Evolutionary conservation across 2,113 vertebrate species (phyloP).

Genomic region (Passer domesticus): DNA sequence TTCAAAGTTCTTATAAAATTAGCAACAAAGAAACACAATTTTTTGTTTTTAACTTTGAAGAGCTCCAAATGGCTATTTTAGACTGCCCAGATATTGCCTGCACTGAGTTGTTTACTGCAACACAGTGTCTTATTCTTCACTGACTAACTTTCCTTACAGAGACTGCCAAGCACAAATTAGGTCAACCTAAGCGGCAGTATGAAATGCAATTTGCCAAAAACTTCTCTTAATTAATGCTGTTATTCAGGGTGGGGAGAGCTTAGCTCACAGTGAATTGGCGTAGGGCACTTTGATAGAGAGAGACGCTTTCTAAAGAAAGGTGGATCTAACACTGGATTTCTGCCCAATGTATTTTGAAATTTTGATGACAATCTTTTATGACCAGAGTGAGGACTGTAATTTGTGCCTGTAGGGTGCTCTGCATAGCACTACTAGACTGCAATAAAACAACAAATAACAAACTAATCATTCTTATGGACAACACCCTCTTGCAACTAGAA

Average conservation of each 20-base stretch:
- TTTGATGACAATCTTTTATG: slow-evolving; percentile 15
- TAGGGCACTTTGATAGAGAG: not conserved
- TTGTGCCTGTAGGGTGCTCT: slow-evolving; percentile 46
- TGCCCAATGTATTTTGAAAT: slow-evolving; percentile 48
- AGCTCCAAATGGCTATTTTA: not conserved
- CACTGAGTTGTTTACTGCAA: slow-evolving; percentile 50
- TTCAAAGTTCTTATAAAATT: not conserved
- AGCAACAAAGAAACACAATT: not conserved
- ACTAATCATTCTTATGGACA: not conserved
- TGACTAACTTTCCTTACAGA: slow-evolving; percentile 31
- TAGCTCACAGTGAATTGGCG: slow-evolving; percentile 28
- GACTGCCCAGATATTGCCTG: not conserved
- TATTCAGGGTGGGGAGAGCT: slow-evolving; percentile 50
- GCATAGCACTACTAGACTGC: not conserved
- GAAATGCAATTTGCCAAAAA: slow-evolving; percentile 58
- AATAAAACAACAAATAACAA: not conserved
- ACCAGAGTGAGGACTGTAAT: not conserved
- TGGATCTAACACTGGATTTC: not conserved
- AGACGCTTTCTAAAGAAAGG: slow-evolving; percentile 20
- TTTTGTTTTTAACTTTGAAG: not conserved
- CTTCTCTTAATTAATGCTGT: slow-evolving; percentile 56
- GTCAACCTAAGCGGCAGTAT: slow-evolving; percentile 57
- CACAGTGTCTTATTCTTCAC: not conserved
- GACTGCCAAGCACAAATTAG: slow-evolving; percentile 64
- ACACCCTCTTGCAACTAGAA: not conserved